Evolutionary conservation across 2,113 vertebrate species (phyloP).

Genomic region (Anser brachyrhynchus): DNA sequence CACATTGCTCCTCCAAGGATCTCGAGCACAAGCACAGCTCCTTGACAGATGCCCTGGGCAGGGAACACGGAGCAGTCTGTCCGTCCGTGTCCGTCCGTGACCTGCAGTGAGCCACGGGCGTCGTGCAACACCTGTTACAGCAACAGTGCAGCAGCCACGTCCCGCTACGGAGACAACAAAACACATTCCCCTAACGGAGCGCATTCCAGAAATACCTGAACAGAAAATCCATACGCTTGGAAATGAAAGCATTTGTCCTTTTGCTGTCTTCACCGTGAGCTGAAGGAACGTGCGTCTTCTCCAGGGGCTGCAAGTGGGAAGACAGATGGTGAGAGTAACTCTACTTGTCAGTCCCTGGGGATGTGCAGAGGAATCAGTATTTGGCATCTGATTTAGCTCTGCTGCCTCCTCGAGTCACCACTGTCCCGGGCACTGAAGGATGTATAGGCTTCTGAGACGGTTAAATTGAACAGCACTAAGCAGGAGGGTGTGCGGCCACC

Average conservation of each 20-base stretch:
- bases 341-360: slow-evolving; percentile 19
- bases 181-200: fast-evolving
- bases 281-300: not conserved
- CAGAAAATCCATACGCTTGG: slow-evolving; percentile 22
- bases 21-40: not conserved
- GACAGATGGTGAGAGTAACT: slow-evolving; percentile 48
- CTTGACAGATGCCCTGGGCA: not conserved
- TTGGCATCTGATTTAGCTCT: slow-evolving; percentile 49
- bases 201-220: not conserved
- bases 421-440: not conserved
- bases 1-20: fast-evolving
- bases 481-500: not conserved
- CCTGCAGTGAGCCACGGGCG: fast-evolving
- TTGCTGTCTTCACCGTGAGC: not conserved
- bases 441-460: not conserved
- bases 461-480: not conserved
- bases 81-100: fast-evolving
- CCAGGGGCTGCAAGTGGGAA: not conserved
- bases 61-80: fast-evolving
- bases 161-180: not conserved
- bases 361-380: not conserved
- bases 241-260: slow-evolving; percentile 30
- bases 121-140: not conserved
- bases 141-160: not conserved
- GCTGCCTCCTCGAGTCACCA: slow-evolving; percentile 2